Evolutionary conservation across 2,888 invertebrate genomes (phyloP), one percentile per base, ranked within the genome.

Genomic region (Callinectes sapidus): DNA sequence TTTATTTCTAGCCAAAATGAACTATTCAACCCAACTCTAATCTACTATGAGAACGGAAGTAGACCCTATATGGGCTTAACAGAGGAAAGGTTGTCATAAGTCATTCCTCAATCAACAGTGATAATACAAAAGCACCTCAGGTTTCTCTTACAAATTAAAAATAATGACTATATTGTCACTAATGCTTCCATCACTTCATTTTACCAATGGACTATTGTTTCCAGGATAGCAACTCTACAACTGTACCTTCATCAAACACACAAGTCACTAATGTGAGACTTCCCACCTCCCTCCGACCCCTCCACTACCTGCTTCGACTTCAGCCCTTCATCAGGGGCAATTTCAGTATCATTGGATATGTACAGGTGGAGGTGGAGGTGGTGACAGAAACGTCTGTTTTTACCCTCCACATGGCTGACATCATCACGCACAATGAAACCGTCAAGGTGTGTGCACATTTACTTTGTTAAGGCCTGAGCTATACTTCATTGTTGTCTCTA

Each of bases 391-490:
- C 94, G 89, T 97, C 97, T 14, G 96, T 97, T 95, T 96, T 98
- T 28, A 97, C 97, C 0, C 96, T 98, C 94, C 98, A 98, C 95
- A 97, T 97, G 13, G 97, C 97, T 77, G 97, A 97, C 94, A 96
- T 98, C 94, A 96, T 96, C 88, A 97, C 98, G 94, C 96, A 96
- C 81, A 96, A 96, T 90, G 96, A 96, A 61, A 96, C 96, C 89
- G 96, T 97, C 6, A 96, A 95, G 87, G 96, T 97, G 35, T 16
- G 87, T 90, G 39, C 48, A 48, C 6, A 48, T 48, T 48, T 48
- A 48, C 3, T 48, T 8, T 48, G 48, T 48, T 48, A 48, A 10
- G 48, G 48, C 10, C 48, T 48, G 48, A 48, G 6, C 8, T 48
- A 8, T 10, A 48, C 48, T 10, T 8, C 48, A 48, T 48, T 5